Evolutionary conservation across 2,797 vertebrate genomes (phyloP), one percentile per base, ranked within the genome.

Genomic region (Spinus olivaceus): DNA sequence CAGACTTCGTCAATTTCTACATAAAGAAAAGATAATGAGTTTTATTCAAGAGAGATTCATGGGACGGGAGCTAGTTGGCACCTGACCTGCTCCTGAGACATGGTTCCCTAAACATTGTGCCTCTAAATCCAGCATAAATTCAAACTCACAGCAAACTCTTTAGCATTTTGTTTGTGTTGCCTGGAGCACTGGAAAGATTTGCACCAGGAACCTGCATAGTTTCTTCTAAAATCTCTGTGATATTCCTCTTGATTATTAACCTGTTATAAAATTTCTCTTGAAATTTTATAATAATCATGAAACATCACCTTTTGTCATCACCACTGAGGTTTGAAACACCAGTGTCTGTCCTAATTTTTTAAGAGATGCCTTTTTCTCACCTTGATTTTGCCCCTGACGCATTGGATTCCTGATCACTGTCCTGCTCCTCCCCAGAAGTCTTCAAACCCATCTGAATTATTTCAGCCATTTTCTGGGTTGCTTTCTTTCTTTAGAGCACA

Each of bases 301-400:
- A 61, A 20, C 3, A 10, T 37, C 2, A 3, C 6, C 8, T 24
- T 19, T 7, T 74, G 9, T 16, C n/a, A 9, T 30, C 0, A 0
- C 3, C 13, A 20, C 19, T 39, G 22, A 14, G 2, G 24, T 57
- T 42, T 76, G 35, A 57, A 88, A 65, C 8, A 72, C 3, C 10
- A 33, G 12, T 8, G 2, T 16, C 24, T 78, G 20, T 30, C 22
- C 10, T 16, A 2, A 12, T 42, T 35, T 47, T 54, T 39, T 3
- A 8, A 15, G 27, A 56, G 24, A 65, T 5, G 9, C 2, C 21
- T 24, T 86, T 80, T 64, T 46, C 21, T 17, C 56, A 14, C 14
- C 32, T 35, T 56, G 25, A 17, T 60, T 23, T 37, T 86, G 5
- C 21, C 19, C 2, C 8, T 30, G 53, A 53, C 21, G 19, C 1